Conservation (phyloP, 2,888 invertebrate species). For the Hemithea aestivaria region DNA sequence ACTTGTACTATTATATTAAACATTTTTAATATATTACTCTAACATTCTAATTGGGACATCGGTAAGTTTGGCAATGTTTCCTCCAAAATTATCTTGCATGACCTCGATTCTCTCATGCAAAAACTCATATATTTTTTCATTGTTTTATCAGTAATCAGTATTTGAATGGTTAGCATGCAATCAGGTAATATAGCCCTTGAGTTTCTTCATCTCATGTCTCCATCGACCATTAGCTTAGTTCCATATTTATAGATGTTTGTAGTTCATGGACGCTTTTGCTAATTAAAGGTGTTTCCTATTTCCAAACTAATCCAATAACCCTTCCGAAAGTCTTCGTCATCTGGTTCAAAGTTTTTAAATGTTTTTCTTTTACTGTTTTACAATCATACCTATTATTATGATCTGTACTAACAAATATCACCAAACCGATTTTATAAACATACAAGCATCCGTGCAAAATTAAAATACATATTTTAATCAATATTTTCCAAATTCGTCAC, state of each 20-base stretch:
- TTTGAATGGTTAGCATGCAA: constrained; percentile 42
- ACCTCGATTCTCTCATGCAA: constrained; percentile 46
- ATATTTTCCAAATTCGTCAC: too few relatives aligned
- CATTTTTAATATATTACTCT: constrained; percentile 19
- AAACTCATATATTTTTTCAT: constrained; percentile 28
- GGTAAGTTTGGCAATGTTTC: constrained; percentile 41
- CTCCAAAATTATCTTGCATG: constrained; percentile 44
- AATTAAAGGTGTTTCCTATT: constrained; percentile 33
- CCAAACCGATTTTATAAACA: too few relatives aligned
- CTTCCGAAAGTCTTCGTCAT: constrained; percentile 43
- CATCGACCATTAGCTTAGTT: constrained; percentile 50
- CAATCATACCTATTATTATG: too few relatives aligned
- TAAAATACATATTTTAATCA: too few relatives aligned
- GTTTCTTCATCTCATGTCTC: constrained; percentile 40
- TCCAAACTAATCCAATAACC: constrained; percentile 26
- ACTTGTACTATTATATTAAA: constrained; percentile 18
- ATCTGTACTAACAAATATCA: too few relatives aligned
- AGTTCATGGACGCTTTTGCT: constrained; percentile 43
- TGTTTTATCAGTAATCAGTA: constrained; percentile 21
- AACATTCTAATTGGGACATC: constrained; percentile 31
- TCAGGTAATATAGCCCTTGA: constrained; percentile 44
- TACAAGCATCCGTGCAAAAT: too few relatives aligned
- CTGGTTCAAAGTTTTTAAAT: constrained; percentile 7
- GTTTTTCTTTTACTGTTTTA: too few relatives aligned
- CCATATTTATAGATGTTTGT: constrained; percentile 36